Base-by-base conservation (phyloP, 2,797 vertebrate genomes). In the Distichodus sexfasciatus region DNA sequence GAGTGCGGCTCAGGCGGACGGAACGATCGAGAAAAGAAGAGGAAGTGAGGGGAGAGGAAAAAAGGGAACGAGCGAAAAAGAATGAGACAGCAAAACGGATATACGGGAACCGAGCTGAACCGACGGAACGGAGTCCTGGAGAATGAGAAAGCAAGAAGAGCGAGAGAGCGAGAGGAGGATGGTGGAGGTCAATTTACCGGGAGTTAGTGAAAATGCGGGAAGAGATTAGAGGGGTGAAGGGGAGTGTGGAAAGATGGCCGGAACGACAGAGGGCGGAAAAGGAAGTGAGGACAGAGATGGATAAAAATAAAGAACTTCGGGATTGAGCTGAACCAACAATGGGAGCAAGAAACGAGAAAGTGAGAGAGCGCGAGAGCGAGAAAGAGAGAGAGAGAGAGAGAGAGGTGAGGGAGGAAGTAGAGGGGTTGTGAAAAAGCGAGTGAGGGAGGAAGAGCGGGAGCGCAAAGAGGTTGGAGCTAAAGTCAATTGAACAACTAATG, bases 401-500 rank as follows among this genome's bases (percentile, higher is more conserved):
- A 31, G 55, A 66, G 21, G 51, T 54, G 51, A 24, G 48, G 40
- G 51, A 33, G 57, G 64, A 12, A 26, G 74, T 21, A 57, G 40
- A 65, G n/a, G 28, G n/a, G n/a, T n/a, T n/a, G n/a, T n/a, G n/a
- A n/a, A n/a, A n/a, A n/a, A n/a, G n/a, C n/a, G n/a, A n/a, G n/a
- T n/a, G n/a, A n/a, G n/a, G 47, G 66, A 66, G 36, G 35, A 29
- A 53, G 55, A 70, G 73, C 4, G 70, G 79, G 80, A 76, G 76
- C 74, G 74, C 81, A 81, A 78, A 53, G 70, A 76, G 87, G 88
- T 87, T 90, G 85, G 86, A 79, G 86, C 83, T 76, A 88, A 90
- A 91, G 90, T 92, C 91, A 92, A 91, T 90, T 90, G 87, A 88
- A 90, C 88, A 89, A 86, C 88, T 90, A 91, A 91, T 91, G 89